Base-by-base conservation (phyloP, 2,113 vertebrate species). In the Hylia prasina region DNA sequence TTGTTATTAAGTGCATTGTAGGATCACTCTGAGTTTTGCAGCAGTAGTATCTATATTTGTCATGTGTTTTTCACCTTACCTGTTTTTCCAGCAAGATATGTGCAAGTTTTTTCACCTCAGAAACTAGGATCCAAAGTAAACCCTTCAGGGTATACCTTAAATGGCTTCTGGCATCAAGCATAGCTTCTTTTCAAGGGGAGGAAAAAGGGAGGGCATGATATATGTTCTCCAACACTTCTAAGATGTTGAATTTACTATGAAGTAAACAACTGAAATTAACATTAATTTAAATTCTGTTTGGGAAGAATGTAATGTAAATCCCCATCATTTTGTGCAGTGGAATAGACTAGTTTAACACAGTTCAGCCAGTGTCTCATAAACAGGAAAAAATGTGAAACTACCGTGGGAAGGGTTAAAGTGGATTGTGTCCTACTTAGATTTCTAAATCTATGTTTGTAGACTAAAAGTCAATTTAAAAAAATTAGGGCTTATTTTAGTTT, bases 1-100 rank as follows among this genome's bases (percentile, higher is more conserved):
- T 15, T 60, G 1, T 68, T 22, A 40, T 68, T 56, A 73, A 51
- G 13, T 7, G 13, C 1, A 15, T 66, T 63, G 10, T 63, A 58
- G 22, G 3, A 66, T 50, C 7, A 15, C 3, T 0, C 0, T 56
- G 25, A 2, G 6, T 47, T 85, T 65, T 78, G n/a, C 19, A 23
- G 9, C 13, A 50, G 11, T 24, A 56, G 0, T 5, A 13, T 42
- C 33, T 30, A 28, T 45, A 44, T 54, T 18, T 79, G 5, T 42
- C n/a, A 10, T 58, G 7, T 65, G 17, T 20, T 75, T 73, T 57
- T 72, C 18, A 45, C 5, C 16, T 75, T 73, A 39, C 9, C 0
- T 31, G 3, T 35, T 84, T 87, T 94, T 66, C 27, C 30, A 48
- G 11, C 1, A 64, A 56, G 8, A n/a, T 75, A 27, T 39, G 4